These are phyloP conservation scores for Agonopterix heracliana DNA, from an alignment of 2,888 invertebrate species.

Conservation along the genomic window DNA sequence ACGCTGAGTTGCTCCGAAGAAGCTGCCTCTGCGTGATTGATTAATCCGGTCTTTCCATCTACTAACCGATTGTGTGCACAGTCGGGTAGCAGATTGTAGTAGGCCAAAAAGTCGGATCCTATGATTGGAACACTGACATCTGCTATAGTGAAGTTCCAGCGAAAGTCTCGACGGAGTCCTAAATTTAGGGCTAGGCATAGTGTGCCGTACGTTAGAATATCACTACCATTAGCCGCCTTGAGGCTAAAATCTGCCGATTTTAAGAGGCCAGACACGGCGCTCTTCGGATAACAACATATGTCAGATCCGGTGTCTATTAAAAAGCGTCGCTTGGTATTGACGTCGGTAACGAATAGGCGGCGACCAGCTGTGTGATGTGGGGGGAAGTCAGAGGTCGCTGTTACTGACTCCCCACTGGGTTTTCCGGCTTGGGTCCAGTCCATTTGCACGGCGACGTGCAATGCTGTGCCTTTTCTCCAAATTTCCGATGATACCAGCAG, in stretches of 20 bases:
- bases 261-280: background rate
- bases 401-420: slow-evolving; percentile 9
- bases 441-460: slow-evolving; percentile 8
- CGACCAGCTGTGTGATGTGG: background rate
- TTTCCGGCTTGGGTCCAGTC: slow-evolving; percentile 1
- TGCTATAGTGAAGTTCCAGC: slow-evolving; percentile 12
- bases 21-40: background rate
- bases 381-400: slow-evolving; percentile 10
- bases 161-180: slow-evolving; percentile 10
- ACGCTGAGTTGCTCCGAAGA: background rate
- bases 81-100: slow-evolving; percentile 4
- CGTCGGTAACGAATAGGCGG: slow-evolving; percentile 9
- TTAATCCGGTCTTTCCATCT: too few relatives aligned
- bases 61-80: background rate
- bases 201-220: slow-evolving; percentile 4
- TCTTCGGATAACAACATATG: slow-evolving; percentile 10
- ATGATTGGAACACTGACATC: slow-evolving; percentile 7
- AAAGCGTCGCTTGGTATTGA: background rate
- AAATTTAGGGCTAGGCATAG: background rate
- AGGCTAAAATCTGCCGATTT: background rate
- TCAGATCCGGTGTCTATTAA: slow-evolving; percentile 15
- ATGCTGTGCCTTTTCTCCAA: slow-evolving; percentile 2
- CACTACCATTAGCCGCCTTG: slow-evolving; percentile 7
- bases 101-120: slow-evolving; percentile 1
- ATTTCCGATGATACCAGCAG: slow-evolving; percentile 9